Evolutionary conservation across 2,797 vertebrate genomes (phyloP), one percentile per base, ranked within the genome.

Genomic region (Anisognathus igniventris): DNA sequence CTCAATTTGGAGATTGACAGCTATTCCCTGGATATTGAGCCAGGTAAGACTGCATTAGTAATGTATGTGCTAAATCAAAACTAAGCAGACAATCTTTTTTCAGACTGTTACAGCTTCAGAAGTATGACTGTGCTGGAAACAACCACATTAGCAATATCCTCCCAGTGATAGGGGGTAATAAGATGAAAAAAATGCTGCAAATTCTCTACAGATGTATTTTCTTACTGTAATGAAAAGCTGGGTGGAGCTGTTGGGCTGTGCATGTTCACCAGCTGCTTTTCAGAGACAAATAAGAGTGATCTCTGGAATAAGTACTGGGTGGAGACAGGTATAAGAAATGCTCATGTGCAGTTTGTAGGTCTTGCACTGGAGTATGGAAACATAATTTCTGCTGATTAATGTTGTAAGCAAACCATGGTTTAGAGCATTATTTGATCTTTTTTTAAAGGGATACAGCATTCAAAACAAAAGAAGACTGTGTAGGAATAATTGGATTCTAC

Each of bases 1-100:
- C 97, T 98, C 76, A 97, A 98, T 96, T 97, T 99, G 90, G 96
- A 99, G 90, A 99, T 99, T 27, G 99, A 99, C 97, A 98, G 97
- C 60, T 97, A 94, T 89, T 99, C 98, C 12, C 98, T 99, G 95
- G 98, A 99, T 71, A 93, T 99, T 4, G 98, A 99, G 91, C 98
- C 99, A 97, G 99, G 99, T 99, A 97, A 96, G 95, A 88, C 3
- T 96, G 14, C 9, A 1, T 77, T 56, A 58, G 22, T 54, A 58
- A 53, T 2, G 2, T 24, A 56, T 6, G 12, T 44, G 22, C 23
- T 37, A 76, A 85, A 28, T 9, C n/a, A 54, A 61, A 90, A 30
- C 12, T 16, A 40, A 40, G 35, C 30, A 83, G 50, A 27, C 39
- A 65, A 54, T 68, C 13, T 60, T 78, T 80, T 64, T 62, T 61